Evolutionary conservation across 2,113 vertebrate genomes (phyloP), one percentile per base, ranked within the genome.

Genomic region (Passer montanus): DNA sequence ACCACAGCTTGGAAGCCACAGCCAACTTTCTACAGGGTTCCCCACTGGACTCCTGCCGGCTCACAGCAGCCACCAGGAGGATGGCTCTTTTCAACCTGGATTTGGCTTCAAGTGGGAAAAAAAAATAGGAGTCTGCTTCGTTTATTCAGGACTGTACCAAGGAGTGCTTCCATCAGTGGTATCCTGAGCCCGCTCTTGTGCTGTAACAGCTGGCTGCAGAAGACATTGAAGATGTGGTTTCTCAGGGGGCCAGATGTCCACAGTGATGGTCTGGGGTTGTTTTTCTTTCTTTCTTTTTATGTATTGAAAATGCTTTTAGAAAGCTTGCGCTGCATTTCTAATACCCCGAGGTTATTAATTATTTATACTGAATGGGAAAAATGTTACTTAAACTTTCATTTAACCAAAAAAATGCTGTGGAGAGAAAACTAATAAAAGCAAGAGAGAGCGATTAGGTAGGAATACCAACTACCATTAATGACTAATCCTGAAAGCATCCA

Each of bases 21-120:
- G 97, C 97, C 97, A 98, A 96, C 90, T 97, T 97, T 96, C 93
- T 95, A 86, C 85, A 88, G 90, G 90, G 93, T 82, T 96, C 89
- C 73, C 92, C 92, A 78, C 73, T 88, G 83, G 88, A 70, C 70
- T 90, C 87, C 84, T 86, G 95, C 76, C 6, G 31, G 94, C 92
- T 68, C 91, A 19, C 50, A 76, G 23, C 49, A 58, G 80, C 92
- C 96, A 86, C 94, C 76, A 94, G 85, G 73, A 94, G 41, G 92
- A 93, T 64, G 78, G 84, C 63, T 85, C 89, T 96, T 89, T 93
- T 93, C 86, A 95, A 92, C 90, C 89, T 90, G 63, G 58, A 75
- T 87, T 93, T 97, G 94, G 93, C 93, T 93, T 92, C 72, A 70
- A 49, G 72, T 56, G 35, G 35, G 35, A 50, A 46, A 56, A 8